These are phyloP conservation scores for Varanus salvator DNA, from an alignment of 2,113 vertebrate genomes.

Conservation along the genomic window DNA sequence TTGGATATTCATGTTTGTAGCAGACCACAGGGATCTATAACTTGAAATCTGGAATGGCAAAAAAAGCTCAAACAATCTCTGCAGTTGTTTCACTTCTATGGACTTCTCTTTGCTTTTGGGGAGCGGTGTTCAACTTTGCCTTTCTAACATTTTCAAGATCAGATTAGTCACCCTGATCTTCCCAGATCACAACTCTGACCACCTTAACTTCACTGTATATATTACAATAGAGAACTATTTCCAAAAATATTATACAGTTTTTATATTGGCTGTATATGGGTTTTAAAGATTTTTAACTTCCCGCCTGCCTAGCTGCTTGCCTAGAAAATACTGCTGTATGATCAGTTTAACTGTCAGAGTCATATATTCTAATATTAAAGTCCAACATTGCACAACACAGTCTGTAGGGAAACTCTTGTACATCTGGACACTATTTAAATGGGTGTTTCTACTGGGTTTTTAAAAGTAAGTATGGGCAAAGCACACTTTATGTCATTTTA, in stretches of 20 bases:
- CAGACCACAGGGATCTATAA: neutral
- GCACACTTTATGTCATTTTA: neutral
- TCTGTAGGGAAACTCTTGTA: neutral
- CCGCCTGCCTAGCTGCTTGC: neutral
- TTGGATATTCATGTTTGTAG: neutral
- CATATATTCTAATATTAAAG: constrained; percentile 1
- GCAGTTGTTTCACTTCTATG: no score
- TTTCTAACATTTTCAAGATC: no score
- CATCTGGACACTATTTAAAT: neutral
- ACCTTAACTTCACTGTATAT: neutral
- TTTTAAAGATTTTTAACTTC: no score
- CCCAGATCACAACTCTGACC: no score
- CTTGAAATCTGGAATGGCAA: no score
- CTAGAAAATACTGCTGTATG: neutral
- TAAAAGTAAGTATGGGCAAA: neutral
- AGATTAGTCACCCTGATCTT: no score
- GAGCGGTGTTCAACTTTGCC: no score
- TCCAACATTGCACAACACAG: neutral
- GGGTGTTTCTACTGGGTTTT: neutral
- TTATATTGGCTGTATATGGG: neutral
- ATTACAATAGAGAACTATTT: neutral
- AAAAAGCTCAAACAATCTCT: no score
- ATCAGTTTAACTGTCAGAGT: neutral
- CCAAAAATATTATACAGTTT: neutral
- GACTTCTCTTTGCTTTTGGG: no score